Conservation (phyloP, 2,888 invertebrate genomes). For the Myopa testacea region DNA sequence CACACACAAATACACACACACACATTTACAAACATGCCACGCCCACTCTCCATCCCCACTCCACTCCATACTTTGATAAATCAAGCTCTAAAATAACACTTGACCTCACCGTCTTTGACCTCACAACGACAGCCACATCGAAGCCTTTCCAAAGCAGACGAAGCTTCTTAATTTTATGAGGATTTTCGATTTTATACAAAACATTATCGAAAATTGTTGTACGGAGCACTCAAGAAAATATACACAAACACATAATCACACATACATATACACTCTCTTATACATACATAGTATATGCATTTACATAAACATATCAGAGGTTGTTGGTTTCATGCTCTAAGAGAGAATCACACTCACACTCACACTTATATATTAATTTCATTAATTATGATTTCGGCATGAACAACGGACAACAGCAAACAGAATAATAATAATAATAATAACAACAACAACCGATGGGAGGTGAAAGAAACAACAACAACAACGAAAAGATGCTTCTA, state of each 20-base stretch:
- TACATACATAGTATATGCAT: neutral
- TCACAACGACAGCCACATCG: too few relatives aligned
- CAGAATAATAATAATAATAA: slow-evolving; percentile 10
- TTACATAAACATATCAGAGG: neutral
- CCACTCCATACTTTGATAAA: neutral
- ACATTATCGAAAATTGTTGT: slow-evolving; percentile 60
- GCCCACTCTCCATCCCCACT: slow-evolving; percentile 19
- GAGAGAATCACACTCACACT: slow-evolving; percentile 16
- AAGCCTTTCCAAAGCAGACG: neutral
- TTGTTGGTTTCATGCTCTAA: too few relatives aligned
- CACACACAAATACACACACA: too few relatives aligned
- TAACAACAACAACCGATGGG: neutral
- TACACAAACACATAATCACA: slow-evolving; percentile 20
- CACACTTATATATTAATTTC: slow-evolving; percentile 38
- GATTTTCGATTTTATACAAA: slow-evolving; percentile 58
- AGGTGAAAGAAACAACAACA: slow-evolving; percentile 8
- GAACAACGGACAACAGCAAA: slow-evolving; percentile 12
- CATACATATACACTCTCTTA: slow-evolving; percentile 21
- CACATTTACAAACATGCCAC: slow-evolving; percentile 1
- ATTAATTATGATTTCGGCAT: slow-evolving; percentile 51
- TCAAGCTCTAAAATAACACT: too few relatives aligned
- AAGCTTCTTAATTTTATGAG: slow-evolving; percentile 55
- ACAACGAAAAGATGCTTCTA: neutral
- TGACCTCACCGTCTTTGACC: too few relatives aligned
- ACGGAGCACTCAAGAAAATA: slow-evolving; percentile 45